Evolutionary conservation across 2,888 invertebrate species (phyloP), one percentile per base, ranked within the genome.

Genomic region (Napeogenes inachia): DNA sequence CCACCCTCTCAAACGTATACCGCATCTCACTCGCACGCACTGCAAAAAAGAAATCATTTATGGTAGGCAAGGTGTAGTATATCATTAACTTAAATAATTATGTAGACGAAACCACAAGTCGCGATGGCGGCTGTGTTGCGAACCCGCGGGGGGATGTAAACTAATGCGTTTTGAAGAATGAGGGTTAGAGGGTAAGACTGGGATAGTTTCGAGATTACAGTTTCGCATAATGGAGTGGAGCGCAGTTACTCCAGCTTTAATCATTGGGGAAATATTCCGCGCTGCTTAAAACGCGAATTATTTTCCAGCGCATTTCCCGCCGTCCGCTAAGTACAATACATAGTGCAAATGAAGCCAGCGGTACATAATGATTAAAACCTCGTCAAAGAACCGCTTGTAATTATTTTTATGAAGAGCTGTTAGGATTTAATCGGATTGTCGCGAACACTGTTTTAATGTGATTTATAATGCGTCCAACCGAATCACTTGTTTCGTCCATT

Each of bases 81-180:
- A 87, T 89, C 87, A 89, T 89, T 88, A 89, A 84, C 83, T 89
- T 84, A 87, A 87, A 89, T 88, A 88, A 89, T 88, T 85, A 89
- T 81, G 82, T 81, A 75, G 81, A 77, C 78, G 81, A 56, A 21
- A 64, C 53, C 65, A 63, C 70, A 68, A 59, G 75, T 75, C 72
- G 70, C 45, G 66, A 46, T 50, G 32, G 33, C 68, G 57, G 35
- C 45, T 38, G 12, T 8, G 2, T 45, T 47, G 45, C 12, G 33
- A 8, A 8, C 54, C 33, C 4, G 45, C 45, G 67, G 30, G 4
- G 59, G 57, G 53, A 79, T 78, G 76, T 61, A 62, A 76, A 77
- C 77, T 63, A 61, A 56, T 58, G 61, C 70, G 77, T 75, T 71
- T 12, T 21, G 42, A 42, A 55, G 42, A 53, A 56, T 2, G 61